Base-by-base conservation (phyloP, 2,888 invertebrate species). In the Hoplodrina blanda region DNA sequence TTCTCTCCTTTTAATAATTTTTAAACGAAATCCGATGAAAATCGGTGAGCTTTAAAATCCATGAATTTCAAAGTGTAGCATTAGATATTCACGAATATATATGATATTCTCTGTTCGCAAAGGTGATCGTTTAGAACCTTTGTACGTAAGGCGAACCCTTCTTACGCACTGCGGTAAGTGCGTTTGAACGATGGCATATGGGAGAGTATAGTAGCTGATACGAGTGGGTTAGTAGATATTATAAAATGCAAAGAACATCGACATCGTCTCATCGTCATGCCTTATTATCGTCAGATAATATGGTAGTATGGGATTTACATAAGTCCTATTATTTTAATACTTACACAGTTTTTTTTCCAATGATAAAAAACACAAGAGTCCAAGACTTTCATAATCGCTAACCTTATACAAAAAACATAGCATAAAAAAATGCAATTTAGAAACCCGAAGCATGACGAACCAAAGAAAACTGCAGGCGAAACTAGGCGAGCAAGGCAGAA, bases 111-210 rank as follows among this genome's bases (percentile, higher is more conserved):
- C 70, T 69, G 57, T 66, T 82, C 72, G 69, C 66, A 79, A 80
- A 88, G 84, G 84, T 84, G 85, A 83, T 86, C 87, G 82, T 85
- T 83, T 83, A 81, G 83, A 82, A 82, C 76, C 82, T 82, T 82
- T 74, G 81, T 81, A 75, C 77, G 83, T 81, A 81, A 82, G 61
- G 69, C 73, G 79, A 80, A 84, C 82, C 78, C 73, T 81, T 84
- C 82, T 80, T 88, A 88, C 89, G 89, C 89, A 88, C 82, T 87
- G 86, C 89, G 87, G 86, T 81, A 81, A 60, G 74, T 66, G 55
- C 62, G 85, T 84, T 79, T 50, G 57, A 68, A 73, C 69, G 59
- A 53, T 17, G 8, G 41, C 10, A 20, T 41, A 8, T 25, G 13
- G 52, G 55, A 61, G 19, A 73, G 69, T 62, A 62, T 8, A 79